A percentile compares a stretch with the other conserved stretches of the same genome.
Conservation (phyloP, 2,113 vertebrate species). For the Accipiter cooperii region DNA sequence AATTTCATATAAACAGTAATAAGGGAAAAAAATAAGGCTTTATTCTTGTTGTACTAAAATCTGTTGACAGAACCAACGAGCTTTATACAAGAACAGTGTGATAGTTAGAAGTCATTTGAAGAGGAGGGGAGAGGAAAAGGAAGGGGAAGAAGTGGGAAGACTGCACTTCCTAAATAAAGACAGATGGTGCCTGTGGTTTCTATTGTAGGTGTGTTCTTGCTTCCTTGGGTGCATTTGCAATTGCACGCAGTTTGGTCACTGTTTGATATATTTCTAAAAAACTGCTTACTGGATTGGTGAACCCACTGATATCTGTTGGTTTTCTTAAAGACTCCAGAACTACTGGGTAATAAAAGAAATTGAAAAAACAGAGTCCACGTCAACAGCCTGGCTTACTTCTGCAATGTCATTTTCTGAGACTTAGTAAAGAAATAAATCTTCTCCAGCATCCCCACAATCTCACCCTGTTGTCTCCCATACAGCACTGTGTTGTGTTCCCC, state of each 20-base stretch:
- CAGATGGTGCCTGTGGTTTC: background rate
- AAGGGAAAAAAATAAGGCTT: background rate
- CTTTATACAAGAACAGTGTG: background rate
- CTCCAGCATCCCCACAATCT: background rate
- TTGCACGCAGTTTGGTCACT: background rate
- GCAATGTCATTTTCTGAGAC: background rate
- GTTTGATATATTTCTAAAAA: background rate
- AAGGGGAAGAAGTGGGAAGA: background rate
- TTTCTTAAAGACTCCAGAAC: background rate
- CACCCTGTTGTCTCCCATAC: background rate
- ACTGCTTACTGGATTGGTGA: background rate
- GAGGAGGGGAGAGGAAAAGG: background rate
- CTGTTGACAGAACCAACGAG: background rate
- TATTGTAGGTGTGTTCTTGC: background rate
- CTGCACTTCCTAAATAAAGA: constrained; percentile 6
- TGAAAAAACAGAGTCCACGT: background rate
- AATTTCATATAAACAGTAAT: background rate
- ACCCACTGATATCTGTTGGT: background rate
- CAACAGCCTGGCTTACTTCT: background rate
- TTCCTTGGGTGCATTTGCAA: background rate
- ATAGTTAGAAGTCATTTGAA: background rate
- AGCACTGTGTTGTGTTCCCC: background rate
- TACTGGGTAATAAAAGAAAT: background rate
- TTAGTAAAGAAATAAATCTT: background rate
- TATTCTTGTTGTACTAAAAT: background rate